These are phyloP conservation scores for Pogonocherus hispidulus DNA, from an alignment of 2,888 invertebrate species.

Conservation along the genomic window DNA sequence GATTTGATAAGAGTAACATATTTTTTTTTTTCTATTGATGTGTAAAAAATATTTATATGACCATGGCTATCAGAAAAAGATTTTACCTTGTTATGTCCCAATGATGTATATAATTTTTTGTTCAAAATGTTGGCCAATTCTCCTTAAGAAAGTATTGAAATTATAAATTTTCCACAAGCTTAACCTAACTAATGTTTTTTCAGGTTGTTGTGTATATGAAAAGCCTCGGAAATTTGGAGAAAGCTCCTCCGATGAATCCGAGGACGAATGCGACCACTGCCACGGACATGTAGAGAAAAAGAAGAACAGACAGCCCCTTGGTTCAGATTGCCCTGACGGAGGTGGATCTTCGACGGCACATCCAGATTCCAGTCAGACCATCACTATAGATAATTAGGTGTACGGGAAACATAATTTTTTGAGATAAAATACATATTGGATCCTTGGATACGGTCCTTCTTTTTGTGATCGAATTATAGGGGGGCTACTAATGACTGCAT, in stretches of 20 bases:
- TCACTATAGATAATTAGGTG: slow-evolving; percentile 36
- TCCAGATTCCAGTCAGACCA: slow-evolving; percentile 34
- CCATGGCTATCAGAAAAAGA: no score
- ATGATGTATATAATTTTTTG: no score
- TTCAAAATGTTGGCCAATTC: no score
- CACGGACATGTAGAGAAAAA: slow-evolving; percentile 82
- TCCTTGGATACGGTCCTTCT: neutral
- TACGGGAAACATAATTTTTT: neutral
- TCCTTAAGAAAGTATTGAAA: no score
- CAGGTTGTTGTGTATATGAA: slow-evolving; percentile 89
- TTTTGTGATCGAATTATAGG: neutral
- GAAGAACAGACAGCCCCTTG: slow-evolving; percentile 56
- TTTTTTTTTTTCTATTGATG: no score
- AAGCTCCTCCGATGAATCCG: slow-evolving; percentile 86
- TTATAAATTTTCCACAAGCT: no score
- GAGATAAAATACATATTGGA: neutral
- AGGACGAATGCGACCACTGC: slow-evolving; percentile 87
- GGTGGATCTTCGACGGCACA: slow-evolving; percentile 26
- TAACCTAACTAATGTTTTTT: slow-evolving; percentile 22
- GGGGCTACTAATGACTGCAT: neutral
- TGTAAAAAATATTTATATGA: no score
- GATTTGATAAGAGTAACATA: no score
- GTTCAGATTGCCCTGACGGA: slow-evolving; percentile 31
- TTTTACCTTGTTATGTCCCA: no score
- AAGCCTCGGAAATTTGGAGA: slow-evolving; percentile 92